Base-by-base conservation (phyloP, 2,113 vertebrate genomes). In the Grus americana region DNA sequence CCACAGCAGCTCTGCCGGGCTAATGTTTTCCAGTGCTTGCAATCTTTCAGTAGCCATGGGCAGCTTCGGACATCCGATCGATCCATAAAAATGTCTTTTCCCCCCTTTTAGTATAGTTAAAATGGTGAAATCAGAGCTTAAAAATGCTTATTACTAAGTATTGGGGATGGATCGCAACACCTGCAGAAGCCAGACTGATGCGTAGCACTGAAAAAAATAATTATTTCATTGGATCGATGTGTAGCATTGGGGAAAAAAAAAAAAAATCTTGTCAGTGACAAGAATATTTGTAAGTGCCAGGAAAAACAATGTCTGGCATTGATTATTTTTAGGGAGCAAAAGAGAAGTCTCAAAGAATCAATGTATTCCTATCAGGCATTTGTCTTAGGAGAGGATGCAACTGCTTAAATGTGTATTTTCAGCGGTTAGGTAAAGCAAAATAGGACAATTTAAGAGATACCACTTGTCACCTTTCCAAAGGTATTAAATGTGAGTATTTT, bases 41-140 rank as follows among this genome's bases (percentile, higher is more conserved):
- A 44, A 66, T 0, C 6, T 65, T 79, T 52, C 68, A 42, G 54
- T 23, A 68, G 68, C n/a, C 16, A 4, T 0, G 19, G 47, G 50
- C 79, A 78, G 63, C 55, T 86, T 24, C 0, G 0, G n/a, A 18
- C 8, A 2, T 7, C 34, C 1, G 2, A 62, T 6, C 5, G 1
- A 58, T 9, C 36, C 42, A n/a, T 5, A 34, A 55, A 87, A 87
- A 68, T 3, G 9, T 8, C 24, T 74, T 50, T 62, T 5, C 9
- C 13, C 13, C 18, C 15, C 68, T 72, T 52, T 78, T n/a, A 63
- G 19, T 26, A 34, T 15, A 10, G 23, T 18, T 52, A 24, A 79
- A 38, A 46, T 0, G 1, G 38, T 42, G 22, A 79, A 75, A 29
- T 4, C 6, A 29, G 49, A 80, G 16, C n/a, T 70, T 73, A 65